Conservation (phyloP, 1,140 invertebrate genomes). For the Geopemphigus sp. region DNA sequence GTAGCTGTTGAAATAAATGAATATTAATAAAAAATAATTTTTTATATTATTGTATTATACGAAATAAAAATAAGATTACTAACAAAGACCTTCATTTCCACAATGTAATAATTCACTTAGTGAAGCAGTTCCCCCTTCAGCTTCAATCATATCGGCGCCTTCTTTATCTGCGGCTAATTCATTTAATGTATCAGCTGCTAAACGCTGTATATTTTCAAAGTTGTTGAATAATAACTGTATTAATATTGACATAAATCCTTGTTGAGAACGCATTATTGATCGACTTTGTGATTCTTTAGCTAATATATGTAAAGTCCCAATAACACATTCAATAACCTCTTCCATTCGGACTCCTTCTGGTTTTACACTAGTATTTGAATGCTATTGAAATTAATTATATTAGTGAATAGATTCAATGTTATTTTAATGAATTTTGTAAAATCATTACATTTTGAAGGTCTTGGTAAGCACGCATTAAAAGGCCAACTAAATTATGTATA, state of each 20-base stretch:
- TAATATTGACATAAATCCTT: conserved; percentile 87
- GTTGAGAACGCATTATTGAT: conserved; percentile 85
- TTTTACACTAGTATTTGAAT: conserved; percentile 68
- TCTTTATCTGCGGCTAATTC: conserved; percentile 95
- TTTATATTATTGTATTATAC: neutral
- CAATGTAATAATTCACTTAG: conserved; percentile 93
- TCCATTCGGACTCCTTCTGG: conserved; percentile 97
- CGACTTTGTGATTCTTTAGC: conserved; percentile 91
- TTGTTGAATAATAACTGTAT: conserved; percentile 85
- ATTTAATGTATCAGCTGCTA: conserved; percentile 92
- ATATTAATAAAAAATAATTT: neutral
- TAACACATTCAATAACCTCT: conserved; percentile 95
- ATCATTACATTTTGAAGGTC: conserved; percentile 73
- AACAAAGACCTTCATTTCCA: conserved; percentile 74
- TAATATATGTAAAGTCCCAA: conserved; percentile 95
- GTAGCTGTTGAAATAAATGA: conserved; percentile 66
- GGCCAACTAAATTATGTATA: conserved; percentile 87
- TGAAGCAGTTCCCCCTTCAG: conserved; percentile 92
- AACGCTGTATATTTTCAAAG: conserved; percentile 90
- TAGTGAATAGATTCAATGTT: neutral
- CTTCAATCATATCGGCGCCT: conserved; percentile 94
- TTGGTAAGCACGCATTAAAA: conserved; percentile 89
- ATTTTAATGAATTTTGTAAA: conserved; percentile 44
- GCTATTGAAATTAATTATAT: conserved; percentile 60
- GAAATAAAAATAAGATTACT: conserved; percentile 35